A percentile compares a stretch with the other conserved stretches of the same genome.
phyloP scores from a whole-genome alignment of 2,888 invertebrate species.

The Isoperla grammatica region DNA sequence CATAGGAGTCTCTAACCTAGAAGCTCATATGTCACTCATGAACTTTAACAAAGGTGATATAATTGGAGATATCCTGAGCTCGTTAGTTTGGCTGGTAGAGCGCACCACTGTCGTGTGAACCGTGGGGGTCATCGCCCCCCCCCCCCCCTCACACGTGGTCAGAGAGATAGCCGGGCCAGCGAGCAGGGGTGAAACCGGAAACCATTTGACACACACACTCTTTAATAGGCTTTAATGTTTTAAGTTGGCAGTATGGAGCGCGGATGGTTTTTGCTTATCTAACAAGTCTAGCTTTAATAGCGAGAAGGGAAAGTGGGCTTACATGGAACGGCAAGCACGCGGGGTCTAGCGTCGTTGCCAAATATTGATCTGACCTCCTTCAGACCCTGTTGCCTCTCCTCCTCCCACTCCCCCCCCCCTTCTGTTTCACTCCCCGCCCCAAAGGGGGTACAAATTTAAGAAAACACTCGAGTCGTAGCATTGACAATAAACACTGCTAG shows the following conservation, averaged over 20 bases:
- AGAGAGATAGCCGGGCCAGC: too few relatives aligned
- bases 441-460: constrained; percentile 12
- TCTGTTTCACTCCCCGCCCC: background rate
- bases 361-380: constrained; percentile 23
- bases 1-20: too few relatives aligned
- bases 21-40: too few relatives aligned
- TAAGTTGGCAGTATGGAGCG: background rate
- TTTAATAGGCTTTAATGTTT: background rate
- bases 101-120: too few relatives aligned
- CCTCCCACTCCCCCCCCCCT: background rate
- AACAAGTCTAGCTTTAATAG: constrained; percentile 3
- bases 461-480: constrained; percentile 8
- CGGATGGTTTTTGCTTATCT: background rate
- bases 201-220: background rate
- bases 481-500: background rate
- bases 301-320: background rate
- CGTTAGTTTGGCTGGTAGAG: too few relatives aligned
- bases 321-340: background rate
- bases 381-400: constrained; percentile 15
- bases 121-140: too few relatives aligned
- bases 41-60: too few relatives aligned
- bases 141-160: too few relatives aligned
- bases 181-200: too few relatives aligned
- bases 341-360: constrained; percentile 16
- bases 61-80: too few relatives aligned